phyloP scores from a whole-genome alignment of 2,113 vertebrate genomes.

The Limanda limanda region DNA sequence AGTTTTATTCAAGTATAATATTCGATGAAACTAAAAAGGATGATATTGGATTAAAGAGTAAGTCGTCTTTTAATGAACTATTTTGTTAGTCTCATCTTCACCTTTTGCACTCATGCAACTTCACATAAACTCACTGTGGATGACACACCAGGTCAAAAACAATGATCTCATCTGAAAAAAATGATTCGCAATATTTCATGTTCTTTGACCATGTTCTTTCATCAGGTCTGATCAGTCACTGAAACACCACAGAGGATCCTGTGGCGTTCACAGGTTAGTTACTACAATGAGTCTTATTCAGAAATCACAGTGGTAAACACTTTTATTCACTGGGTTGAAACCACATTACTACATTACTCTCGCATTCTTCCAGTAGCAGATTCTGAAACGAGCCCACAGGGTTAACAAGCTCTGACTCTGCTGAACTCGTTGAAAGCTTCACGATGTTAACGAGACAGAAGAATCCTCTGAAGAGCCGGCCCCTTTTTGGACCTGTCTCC shows the following conservation, averaged over 20 bases:
- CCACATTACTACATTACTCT: background rate
- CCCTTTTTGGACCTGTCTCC: constrained; percentile 33
- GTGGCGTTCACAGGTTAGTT: background rate
- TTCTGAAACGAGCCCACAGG: background rate
- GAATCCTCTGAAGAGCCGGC: constrained; percentile 29
- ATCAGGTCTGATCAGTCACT: too few species aligned
- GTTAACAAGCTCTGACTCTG: background rate
- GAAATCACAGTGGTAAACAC: background rate
- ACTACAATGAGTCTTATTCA: background rate
- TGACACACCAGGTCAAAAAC: too few species aligned
- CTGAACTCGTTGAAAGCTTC: constrained; percentile 6
- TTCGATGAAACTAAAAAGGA: too few species aligned
- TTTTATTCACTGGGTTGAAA: background rate
- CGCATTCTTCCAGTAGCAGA: background rate
- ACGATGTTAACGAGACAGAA: constrained; percentile 12
- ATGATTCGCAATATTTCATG: background rate
- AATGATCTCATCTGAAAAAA: background rate
- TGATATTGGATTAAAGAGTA: too few species aligned
- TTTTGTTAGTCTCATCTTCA: too few species aligned
- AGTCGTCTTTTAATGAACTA: too few species aligned
- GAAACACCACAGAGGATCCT: background rate
- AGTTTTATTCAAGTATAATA: too few species aligned
- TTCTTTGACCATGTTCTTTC: too few species aligned
- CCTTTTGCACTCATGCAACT: too few species aligned
- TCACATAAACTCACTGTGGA: too few species aligned